A percentile compares a stretch with the other conserved stretches of the same genome.
phyloP scores from a whole-genome alignment of 2,113 vertebrate species.

The Hepsetus odoe region DNA sequence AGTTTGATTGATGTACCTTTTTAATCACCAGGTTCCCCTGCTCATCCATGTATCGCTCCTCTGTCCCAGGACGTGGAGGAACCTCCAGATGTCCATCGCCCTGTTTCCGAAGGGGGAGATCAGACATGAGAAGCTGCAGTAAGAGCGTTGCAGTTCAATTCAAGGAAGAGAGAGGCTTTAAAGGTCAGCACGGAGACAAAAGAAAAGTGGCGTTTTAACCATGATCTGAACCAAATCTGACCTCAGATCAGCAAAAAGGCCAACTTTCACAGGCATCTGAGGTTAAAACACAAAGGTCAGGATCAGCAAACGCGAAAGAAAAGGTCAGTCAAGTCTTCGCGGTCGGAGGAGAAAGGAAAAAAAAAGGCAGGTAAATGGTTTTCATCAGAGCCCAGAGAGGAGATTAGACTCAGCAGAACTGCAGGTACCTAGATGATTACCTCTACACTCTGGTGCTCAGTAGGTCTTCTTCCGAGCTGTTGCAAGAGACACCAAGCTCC shows the following conservation, averaged over 20 bases:
- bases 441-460: constrained; percentile 90
- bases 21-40: constrained; percentile 85
- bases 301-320: background rate
- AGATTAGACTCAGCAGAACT: too few species aligned
- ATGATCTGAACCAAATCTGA: background rate
- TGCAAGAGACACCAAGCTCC: constrained; percentile 83
- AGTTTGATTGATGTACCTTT: constrained; percentile 86
- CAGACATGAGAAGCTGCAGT: background rate
- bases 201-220: constrained; percentile 22
- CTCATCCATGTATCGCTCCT: constrained; percentile 87
- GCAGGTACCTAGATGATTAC: constrained; percentile 96
- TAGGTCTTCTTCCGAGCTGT: constrained; percentile 88
- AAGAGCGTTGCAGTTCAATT: background rate
- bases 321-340: background rate
- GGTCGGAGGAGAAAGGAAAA: background rate
- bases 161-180: background rate
- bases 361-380: too few species aligned
- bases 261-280: constrained; percentile 19
- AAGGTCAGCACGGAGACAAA: background rate
- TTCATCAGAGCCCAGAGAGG: too few species aligned
- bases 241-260: constrained; percentile 24
- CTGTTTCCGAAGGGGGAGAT: constrained; percentile 64
- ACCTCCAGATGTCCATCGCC: constrained; percentile 85
- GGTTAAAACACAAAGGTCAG: background rate
- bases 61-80: constrained; percentile 81